Base-by-base conservation (phyloP, 2,888 invertebrate genomes). In the Drosophila flavopinicola region DNA sequence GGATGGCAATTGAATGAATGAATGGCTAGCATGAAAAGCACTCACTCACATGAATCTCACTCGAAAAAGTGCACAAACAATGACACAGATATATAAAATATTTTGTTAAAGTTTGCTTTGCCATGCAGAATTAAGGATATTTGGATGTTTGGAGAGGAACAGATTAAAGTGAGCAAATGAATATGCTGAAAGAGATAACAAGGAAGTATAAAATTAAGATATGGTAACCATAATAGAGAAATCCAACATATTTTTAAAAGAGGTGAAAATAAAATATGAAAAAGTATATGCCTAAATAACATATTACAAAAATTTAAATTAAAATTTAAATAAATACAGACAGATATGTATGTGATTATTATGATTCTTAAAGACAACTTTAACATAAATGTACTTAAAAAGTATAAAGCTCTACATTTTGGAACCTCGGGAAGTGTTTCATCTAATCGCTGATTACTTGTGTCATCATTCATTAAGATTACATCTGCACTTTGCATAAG, bases 21-120 rank as follows among this genome's bases (percentile, higher is more conserved):
- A 35, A 48, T 13, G 30, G 30, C 17, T 32, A 39, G n/a, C 44
- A 37, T 59, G 64, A 66, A 66, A 44, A 39, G n/a, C 59, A 60
- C 17, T 54, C 61, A 29, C 5, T 54, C n/a, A n/a, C n/a, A n/a
- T n/a, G 47, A 38, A 13, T 51, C 20, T 17, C 51, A 38, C n/a
- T n/a, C 27, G 6, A 39, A 37, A n/a, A 32, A 20, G 39, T 33
- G 37, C 15, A 2, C n/a, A 33, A 35, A 32, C 39, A 42, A 37
- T 38, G 30, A 27, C 25, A 24, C 2, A 32, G 6, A 23, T 13
- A 37, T 32, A 53, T 30, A 13, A 27, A 13, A 10, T 5, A 32
- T 35, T 42, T 33, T 13, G 13, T 9, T 1, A 23, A 9, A n/a
- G n/a, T 29, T 59, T n/a, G 2, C n/a, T 15, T 24, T 9, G 15